phyloP scores from a whole-genome alignment of 2,888 invertebrate species.

The Cheiracanthium punctorium region DNA sequence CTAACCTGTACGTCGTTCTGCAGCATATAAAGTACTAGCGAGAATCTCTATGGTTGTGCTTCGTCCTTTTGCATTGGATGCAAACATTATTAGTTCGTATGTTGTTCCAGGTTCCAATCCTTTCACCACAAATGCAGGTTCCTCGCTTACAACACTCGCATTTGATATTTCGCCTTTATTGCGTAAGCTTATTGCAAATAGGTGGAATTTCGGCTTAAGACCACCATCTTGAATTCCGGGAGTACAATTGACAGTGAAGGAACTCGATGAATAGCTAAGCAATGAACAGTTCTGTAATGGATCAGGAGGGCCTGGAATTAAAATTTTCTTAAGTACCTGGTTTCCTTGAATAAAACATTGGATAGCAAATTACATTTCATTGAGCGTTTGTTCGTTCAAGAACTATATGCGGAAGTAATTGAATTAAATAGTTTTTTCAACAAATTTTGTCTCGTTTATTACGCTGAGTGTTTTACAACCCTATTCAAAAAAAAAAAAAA shows the following conservation, averaged over 20 bases:
- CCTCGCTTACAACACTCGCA: constrained; percentile 80
- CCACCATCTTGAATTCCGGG: constrained; percentile 92
- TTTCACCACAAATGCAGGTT: constrained; percentile 84
- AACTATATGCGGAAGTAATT: no score
- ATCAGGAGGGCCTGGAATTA: constrained; percentile 85
- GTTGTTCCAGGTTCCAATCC: constrained; percentile 85
- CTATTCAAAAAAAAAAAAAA: no score
- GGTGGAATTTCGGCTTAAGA: constrained; percentile 87
- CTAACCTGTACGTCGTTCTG: constrained; percentile 71
- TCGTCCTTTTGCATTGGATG: constrained; percentile 88
- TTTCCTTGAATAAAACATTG: no score
- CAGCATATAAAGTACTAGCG: constrained; percentile 81
- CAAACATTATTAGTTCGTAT: constrained; percentile 86
- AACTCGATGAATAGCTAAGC: constrained; percentile 89
- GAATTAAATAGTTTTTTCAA: no score
- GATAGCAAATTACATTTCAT: no score
- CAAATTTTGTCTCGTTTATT: no score
- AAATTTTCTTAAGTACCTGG: no score
- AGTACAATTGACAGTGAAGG: constrained; percentile 87
- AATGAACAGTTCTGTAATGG: constrained; percentile 93
- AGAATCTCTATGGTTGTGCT: constrained; percentile 87
- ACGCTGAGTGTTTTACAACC: no score
- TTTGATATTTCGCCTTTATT: constrained; percentile 84
- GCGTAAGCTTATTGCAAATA: constrained; percentile 83
- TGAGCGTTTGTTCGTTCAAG: no score